Conservation (phyloP, 2,888 invertebrate species). For the Eulithis testata region DNA sequence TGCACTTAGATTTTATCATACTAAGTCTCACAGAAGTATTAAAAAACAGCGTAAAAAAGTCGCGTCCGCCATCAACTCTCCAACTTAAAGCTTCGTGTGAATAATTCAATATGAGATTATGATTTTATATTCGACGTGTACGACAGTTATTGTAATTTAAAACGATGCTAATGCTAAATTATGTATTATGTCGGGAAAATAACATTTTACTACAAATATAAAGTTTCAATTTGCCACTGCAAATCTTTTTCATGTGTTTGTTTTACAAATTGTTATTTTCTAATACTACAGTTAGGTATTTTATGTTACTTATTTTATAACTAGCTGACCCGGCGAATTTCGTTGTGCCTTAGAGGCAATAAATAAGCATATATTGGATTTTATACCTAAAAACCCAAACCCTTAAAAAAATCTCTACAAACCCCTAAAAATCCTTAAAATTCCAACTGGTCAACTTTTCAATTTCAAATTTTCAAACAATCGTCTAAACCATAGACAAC, state of each 20-base stretch:
- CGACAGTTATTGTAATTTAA: conserved; percentile 29
- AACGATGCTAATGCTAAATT: conserved; percentile 24
- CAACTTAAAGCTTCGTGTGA: conserved; percentile 22
- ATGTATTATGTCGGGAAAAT: conserved; percentile 2
- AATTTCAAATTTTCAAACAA: too few relatives aligned
- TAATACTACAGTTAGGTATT: too few relatives aligned
- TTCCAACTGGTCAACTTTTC: too few relatives aligned
- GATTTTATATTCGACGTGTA: conserved; percentile 14
- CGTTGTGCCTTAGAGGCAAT: too few relatives aligned
- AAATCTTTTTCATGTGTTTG: neutral
- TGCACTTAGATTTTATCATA: too few relatives aligned
- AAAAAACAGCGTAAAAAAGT: conserved; percentile 7
- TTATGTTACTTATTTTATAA: too few relatives aligned
- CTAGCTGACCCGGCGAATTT: too few relatives aligned
- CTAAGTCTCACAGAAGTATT: neutral
- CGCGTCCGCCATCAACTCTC: conserved; percentile 2
- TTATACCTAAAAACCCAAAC: too few relatives aligned
- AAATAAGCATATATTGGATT: too few relatives aligned
- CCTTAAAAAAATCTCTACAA: too few relatives aligned
- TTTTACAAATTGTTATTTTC: neutral
- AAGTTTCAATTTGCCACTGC: conserved; percentile 12
- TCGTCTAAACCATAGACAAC: too few relatives aligned
- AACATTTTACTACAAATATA: conserved; percentile 6
- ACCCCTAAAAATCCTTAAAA: too few relatives aligned
- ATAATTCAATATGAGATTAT: conserved; percentile 34